Evolutionary conservation across 2,888 invertebrate species (phyloP).

Genomic region (Nipponacmea schrenckii): DNA sequence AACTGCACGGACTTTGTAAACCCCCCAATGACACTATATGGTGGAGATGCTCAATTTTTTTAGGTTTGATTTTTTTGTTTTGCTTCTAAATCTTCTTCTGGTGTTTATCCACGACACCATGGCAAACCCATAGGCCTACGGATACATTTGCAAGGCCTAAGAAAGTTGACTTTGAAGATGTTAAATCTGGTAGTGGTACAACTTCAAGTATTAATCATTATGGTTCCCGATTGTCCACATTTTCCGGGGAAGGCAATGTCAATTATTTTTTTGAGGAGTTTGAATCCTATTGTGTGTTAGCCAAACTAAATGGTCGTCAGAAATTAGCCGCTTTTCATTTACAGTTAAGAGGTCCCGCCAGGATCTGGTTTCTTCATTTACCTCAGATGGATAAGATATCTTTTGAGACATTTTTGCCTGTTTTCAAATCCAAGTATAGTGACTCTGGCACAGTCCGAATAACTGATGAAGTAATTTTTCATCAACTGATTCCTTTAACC

Average conservation of each 20-base stretch:
- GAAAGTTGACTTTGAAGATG: no score
- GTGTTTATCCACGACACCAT: background rate
- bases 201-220: background rate
- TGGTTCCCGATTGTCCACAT: background rate
- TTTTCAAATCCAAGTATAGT: background rate
- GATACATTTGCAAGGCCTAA: background rate
- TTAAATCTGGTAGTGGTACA: background rate
- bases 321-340: background rate
- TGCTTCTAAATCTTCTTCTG: background rate
- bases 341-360: background rate
- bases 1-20: no score
- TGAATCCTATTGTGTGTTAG: background rate
- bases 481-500: background rate
- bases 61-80: background rate
- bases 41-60: background rate
- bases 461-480: background rate
- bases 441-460: background rate
- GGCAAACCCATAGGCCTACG: background rate
- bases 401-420: background rate
- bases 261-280: background rate
- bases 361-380: background rate
- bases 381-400: background rate
- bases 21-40: conserved; percentile 1
- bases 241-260: background rate
- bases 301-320: background rate